Evolutionary conservation across 2,888 invertebrate genomes (phyloP).

Genomic region (Automeris io): DNA sequence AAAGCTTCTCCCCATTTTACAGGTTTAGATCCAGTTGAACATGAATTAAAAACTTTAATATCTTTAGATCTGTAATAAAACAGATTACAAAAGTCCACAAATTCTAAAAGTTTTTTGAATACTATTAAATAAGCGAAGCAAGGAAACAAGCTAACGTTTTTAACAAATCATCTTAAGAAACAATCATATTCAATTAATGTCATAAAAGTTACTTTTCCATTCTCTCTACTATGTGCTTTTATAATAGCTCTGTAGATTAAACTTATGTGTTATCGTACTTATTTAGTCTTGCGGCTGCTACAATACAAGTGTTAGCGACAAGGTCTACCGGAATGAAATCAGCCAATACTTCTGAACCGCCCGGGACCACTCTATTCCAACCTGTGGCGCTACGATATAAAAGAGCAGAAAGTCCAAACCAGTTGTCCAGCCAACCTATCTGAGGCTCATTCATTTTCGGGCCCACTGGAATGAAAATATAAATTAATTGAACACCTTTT

Average conservation of each 20-base stretch:
- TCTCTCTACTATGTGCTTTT: neutral
- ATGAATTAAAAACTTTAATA: neutral
- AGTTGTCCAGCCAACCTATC: constrained; percentile 3
- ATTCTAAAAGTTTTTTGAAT: no score
- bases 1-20: neutral
- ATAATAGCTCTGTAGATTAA: neutral
- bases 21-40: neutral
- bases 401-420: neutral
- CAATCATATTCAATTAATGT: no score
- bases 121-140: no score
- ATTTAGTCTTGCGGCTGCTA: constrained; percentile 2
- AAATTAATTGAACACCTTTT: neutral
- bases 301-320: constrained; percentile 1
- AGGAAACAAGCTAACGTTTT: no score
- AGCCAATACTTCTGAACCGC: neutral
- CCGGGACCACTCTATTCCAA: neutral
- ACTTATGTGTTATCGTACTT: neutral
- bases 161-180: no score
- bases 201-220: no score
- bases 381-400: neutral
- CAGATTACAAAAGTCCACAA: no score
- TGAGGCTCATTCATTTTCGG: constrained; percentile 1
- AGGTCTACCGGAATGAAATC: constrained; percentile 1
- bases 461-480: constrained; percentile 1
- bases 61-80: constrained; percentile 2